phyloP scores from a whole-genome alignment of 2,888 invertebrate genomes.

The Monochamus alternatus region DNA sequence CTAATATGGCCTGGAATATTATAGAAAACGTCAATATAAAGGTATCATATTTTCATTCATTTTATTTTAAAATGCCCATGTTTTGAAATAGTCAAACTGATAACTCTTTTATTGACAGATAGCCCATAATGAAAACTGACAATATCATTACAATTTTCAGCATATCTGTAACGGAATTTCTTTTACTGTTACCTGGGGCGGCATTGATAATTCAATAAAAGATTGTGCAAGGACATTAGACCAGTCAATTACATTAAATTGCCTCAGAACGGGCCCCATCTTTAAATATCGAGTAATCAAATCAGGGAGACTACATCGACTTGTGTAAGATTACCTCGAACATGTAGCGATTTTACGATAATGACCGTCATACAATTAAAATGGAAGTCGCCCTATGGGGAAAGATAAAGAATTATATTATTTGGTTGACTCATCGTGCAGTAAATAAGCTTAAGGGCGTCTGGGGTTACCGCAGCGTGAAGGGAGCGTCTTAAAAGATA shows the following conservation, averaged over 20 bases:
- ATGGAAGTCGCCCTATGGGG: conserved; percentile 27
- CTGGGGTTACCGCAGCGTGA: conserved; percentile 49
- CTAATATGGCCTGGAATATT: too few relatives aligned
- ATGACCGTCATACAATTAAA: conserved; percentile 35
- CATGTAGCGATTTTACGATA: conserved; percentile 31
- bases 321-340: conserved; percentile 12
- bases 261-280: neutral
- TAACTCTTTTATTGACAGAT: too few relatives aligned
- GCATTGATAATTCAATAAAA: neutral
- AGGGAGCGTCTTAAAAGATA: conserved; percentile 62
- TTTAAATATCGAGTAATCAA: neutral
- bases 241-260: neutral
- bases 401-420: conserved; percentile 42
- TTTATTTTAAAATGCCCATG: too few relatives aligned
- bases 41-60: too few relatives aligned
- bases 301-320: neutral
- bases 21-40: too few relatives aligned
- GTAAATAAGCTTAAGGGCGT: conserved; percentile 57
- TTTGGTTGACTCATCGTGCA: conserved; percentile 44
- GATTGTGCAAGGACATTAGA: neutral
- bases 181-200: too few relatives aligned
- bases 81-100: too few relatives aligned
- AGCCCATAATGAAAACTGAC: too few relatives aligned
- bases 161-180: too few relatives aligned
- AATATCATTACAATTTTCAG: too few relatives aligned